Evolutionary conservation across 2,888 invertebrate genomes (phyloP).

Genomic region (Teleiodes luculella): DNA sequence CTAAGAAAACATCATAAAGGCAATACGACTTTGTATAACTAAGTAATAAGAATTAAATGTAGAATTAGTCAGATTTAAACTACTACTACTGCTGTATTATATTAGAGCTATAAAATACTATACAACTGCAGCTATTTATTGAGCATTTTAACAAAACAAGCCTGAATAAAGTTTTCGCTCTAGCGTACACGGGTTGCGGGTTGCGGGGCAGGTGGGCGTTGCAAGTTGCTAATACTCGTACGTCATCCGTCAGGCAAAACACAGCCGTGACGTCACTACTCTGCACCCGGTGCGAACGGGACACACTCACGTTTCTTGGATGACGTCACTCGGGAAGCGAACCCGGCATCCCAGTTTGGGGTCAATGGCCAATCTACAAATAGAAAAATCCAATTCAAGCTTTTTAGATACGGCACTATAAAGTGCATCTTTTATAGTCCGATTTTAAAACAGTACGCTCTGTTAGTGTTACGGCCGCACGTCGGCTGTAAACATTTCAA

Average conservation of each 20-base stretch:
- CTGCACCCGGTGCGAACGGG: constrained; percentile 39
- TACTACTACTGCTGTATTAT: no score
- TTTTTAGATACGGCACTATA: constrained; percentile 28
- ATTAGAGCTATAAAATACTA: no score
- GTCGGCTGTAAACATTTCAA: not conserved
- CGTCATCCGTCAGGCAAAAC: not conserved
- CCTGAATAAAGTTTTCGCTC: no score
- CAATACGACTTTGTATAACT: no score
- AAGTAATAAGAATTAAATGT: no score
- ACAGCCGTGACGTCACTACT: constrained; percentile 15
- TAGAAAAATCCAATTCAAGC: constrained; percentile 62
- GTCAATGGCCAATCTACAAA: constrained; percentile 78
- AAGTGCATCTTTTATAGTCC: constrained; percentile 18
- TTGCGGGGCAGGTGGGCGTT: no score
- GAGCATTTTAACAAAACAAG: not conserved
- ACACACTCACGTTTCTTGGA: constrained; percentile 72
- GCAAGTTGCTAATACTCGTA: not conserved
- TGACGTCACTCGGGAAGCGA: constrained; percentile 76
- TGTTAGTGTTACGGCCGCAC: not conserved
- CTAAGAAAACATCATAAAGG: no score
- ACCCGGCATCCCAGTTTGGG: constrained; percentile 76
- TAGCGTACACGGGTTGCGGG: not conserved
- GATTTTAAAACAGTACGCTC: constrained; percentile 16
- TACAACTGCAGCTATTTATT: not conserved
- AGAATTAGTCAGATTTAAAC: no score